Evolutionary conservation across 2,113 vertebrate species (phyloP).

Genomic region (Oenanthe oenanthe): DNA sequence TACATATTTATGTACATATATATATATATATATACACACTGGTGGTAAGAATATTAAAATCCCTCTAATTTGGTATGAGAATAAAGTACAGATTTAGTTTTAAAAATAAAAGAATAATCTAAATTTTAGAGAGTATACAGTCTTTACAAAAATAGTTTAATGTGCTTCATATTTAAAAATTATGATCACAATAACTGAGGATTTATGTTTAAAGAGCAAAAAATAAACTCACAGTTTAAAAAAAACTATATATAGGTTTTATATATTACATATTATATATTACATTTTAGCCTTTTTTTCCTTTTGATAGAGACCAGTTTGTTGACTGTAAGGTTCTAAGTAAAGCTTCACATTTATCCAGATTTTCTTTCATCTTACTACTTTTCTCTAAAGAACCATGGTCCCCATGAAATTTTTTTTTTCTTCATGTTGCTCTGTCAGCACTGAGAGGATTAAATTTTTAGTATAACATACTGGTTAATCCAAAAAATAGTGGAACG

Average conservation of each 20-base stretch:
- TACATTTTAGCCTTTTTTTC: background rate
- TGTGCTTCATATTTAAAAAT: background rate
- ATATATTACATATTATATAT: no score
- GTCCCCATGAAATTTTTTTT: background rate
- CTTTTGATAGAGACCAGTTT: background rate
- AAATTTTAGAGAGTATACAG: background rate
- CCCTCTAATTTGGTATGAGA: background rate
- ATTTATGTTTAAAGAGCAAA: background rate
- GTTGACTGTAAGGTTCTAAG: background rate
- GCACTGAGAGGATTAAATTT: background rate
- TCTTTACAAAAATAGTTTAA: background rate
- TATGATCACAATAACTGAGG: background rate
- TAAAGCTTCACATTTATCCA: background rate
- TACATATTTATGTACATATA: fast-evolving
- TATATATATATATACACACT: background rate
- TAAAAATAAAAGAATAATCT: background rate
- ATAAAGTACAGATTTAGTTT: background rate
- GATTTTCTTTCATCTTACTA: background rate
- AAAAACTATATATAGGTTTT: no score
- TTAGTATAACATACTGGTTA: background rate
- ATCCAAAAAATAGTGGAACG: background rate
- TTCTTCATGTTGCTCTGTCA: background rate
- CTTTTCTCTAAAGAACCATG: background rate
- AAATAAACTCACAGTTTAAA: background rate
- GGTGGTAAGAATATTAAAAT: background rate